A percentile compares a stretch with the other conserved stretches of the same genome.
Evolutionary conservation across 2,888 invertebrate genomes (phyloP).

Genomic region (Biston stratarius): DNA sequence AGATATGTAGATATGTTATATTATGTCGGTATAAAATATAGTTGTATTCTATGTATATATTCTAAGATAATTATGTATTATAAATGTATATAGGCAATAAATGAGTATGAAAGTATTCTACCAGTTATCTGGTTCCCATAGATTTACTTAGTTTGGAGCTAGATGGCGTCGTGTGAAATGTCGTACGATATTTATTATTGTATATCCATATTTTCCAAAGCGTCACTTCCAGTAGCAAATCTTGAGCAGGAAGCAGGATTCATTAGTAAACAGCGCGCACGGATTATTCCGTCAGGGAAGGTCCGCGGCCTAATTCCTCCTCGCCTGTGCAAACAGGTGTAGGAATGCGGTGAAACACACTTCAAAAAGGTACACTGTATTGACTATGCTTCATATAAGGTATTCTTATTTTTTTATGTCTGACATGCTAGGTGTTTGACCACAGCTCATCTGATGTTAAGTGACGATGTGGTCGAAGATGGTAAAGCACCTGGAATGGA

Average conservation of each 20-base stretch:
- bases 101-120: too few species aligned
- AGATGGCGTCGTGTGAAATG: not conserved
- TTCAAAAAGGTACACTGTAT: slow-evolving; percentile 1
- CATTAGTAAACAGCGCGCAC: slow-evolving; percentile 68
- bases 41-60: too few species aligned
- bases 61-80: too few species aligned
- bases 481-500: too few species aligned
- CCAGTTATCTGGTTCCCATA: not conserved
- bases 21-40: too few species aligned
- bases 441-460: too few species aligned
- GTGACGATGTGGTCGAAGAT: too few species aligned
- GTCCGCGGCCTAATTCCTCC: slow-evolving; percentile 53
- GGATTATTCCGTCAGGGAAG: slow-evolving; percentile 56
- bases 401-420: not conserved
- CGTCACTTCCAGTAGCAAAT: slow-evolving; percentile 28
- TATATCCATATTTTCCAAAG: not conserved
- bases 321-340: slow-evolving; percentile 43
- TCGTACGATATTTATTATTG: not conserved
- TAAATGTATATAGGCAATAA: too few species aligned
- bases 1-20: too few species aligned
- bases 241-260: slow-evolving; percentile 44
- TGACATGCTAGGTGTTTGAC: too few species aligned
- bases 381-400: not conserved
- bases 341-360: slow-evolving; percentile 43
- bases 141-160: too few species aligned